Percentiles rank a stretch among this genome's conserved stretches.
Conservation (phyloP, 92 coral and sea anemone genomes). For the Scolanthus callimorphus region DNA sequence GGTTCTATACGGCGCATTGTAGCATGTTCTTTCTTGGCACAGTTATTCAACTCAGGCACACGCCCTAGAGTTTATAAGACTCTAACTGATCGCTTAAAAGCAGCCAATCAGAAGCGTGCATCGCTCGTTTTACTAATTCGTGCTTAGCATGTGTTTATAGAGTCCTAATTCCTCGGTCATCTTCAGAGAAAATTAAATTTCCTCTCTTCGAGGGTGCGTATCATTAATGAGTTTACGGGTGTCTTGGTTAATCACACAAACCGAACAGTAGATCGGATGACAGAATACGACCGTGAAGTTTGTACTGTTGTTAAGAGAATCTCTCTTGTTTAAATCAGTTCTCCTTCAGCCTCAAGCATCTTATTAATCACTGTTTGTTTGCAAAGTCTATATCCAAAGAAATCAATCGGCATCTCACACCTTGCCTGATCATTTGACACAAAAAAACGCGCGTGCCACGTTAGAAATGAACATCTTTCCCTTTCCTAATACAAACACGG, state of each 20-base stretch:
- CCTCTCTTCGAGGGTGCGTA: conserved; percentile 15
- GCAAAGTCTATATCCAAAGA: not conserved
- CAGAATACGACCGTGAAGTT: too few species aligned
- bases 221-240: conserved; percentile 40
- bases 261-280: too few species aligned
- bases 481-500: not conserved
- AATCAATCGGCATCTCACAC: not conserved
- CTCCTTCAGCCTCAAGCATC: not conserved
- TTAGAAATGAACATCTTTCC: not conserved
- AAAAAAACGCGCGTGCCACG: not conserved
- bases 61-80: conserved; percentile 34
- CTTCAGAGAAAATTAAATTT: conserved; percentile 31
- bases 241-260: conserved; percentile 34
- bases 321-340: not conserved
- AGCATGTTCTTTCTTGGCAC: not conserved
- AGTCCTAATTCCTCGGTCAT: conserved; percentile 29
- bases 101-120: conserved; percentile 25
- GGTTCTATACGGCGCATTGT: not conserved
- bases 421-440: not conserved
- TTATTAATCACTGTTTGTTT: not conserved
- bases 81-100: conserved; percentile 14
- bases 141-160: conserved; percentile 37
- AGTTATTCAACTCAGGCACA: conserved; percentile 13
- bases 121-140: conserved; percentile 39
- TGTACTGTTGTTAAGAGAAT: too few species aligned